Conservation (phyloP, 2,113 vertebrate genomes). For the Passer domesticus region DNA sequence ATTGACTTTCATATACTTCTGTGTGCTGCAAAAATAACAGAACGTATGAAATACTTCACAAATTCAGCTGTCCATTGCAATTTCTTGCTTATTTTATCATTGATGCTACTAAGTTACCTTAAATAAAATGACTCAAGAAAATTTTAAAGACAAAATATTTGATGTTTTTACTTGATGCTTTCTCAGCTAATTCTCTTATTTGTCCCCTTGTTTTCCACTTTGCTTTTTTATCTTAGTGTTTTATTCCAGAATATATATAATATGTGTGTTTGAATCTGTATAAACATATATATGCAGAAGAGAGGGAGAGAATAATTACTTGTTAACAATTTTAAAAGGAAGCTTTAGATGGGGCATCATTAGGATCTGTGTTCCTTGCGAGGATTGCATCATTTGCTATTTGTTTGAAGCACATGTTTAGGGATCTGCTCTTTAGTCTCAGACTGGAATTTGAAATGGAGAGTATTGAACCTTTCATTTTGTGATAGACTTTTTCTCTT, state of each 20-base stretch:
- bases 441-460: neutral
- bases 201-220: neutral
- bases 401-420: neutral
- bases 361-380: neutral
- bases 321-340: neutral
- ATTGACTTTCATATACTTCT: neutral
- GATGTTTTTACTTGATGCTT: neutral
- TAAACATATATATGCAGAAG: neutral
- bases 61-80: neutral
- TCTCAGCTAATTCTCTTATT: neutral
- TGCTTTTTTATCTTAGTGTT: neutral
- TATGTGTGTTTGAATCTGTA: neutral
- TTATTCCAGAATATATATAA: neutral
- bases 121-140: neutral
- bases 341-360: neutral
- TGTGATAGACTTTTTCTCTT: neutral
- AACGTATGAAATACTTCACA: neutral
- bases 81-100: neutral
- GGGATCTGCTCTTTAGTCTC: neutral
- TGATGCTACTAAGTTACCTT: neutral
- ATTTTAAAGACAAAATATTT: neutral
- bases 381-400: neutral
- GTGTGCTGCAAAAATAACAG: neutral
- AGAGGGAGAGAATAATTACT: neutral
- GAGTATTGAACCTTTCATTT: neutral